phyloP scores from a whole-genome alignment of 2,888 invertebrate genomes.

The Sinodicranocentrus sp. region DNA sequence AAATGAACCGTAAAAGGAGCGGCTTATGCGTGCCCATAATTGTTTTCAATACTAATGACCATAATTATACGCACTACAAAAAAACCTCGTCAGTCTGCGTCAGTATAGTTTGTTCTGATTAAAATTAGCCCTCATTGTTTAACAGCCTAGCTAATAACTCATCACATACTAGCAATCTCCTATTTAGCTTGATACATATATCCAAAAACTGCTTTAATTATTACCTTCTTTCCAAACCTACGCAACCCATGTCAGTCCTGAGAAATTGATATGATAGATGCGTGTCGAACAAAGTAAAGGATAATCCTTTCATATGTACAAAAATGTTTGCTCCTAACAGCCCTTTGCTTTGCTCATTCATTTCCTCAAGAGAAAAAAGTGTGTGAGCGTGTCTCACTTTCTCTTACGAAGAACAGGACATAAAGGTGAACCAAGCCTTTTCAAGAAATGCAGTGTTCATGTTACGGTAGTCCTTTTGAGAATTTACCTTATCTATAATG shows the following conservation, averaged over 20 bases:
- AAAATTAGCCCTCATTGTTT: constrained; percentile 1
- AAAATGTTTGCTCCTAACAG: neutral
- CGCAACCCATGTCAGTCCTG: neutral
- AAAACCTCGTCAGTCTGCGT: too few species aligned
- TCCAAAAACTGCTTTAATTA: neutral
- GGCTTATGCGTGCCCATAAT: too few species aligned
- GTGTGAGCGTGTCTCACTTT: constrained; percentile 51
- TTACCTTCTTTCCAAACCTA: neutral
- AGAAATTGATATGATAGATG: neutral
- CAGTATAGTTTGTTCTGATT: too few species aligned
- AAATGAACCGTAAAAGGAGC: too few species aligned
- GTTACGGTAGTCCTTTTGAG: constrained; percentile 4
- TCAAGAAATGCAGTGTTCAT: constrained; percentile 7
- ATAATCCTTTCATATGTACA: too few species aligned
- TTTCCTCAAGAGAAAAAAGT: constrained; percentile 32
- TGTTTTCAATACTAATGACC: too few species aligned
- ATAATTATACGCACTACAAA: too few species aligned
- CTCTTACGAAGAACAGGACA: constrained; percentile 20
- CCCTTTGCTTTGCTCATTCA: neutral
- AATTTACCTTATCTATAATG: neutral
- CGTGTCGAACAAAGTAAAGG: neutral
- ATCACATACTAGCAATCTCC: neutral
- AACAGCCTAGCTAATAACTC: neutral
- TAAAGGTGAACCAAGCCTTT: constrained; percentile 21
- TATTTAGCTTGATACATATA: neutral